Conservation (phyloP, 2,888 invertebrate genomes). For the Mythimna lalbum region DNA sequence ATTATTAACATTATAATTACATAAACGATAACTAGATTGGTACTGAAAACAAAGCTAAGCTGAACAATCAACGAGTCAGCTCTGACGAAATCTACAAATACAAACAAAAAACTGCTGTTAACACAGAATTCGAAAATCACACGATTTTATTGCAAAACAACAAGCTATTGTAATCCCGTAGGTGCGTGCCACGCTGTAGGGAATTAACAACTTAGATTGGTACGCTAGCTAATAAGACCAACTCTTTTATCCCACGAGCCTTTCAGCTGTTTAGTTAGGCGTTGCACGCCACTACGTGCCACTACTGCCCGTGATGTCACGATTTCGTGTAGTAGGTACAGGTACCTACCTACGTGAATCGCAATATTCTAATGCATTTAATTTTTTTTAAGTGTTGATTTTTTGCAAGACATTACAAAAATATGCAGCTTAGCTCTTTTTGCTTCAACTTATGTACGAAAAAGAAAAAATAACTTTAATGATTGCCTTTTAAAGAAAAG, state of each 20-base stretch:
- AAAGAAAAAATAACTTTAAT: too few relatives aligned
- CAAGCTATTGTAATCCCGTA: slow-evolving; percentile 68
- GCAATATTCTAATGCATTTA: slow-evolving; percentile 7
- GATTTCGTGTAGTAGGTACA: not conserved
- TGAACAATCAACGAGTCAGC: too few relatives aligned
- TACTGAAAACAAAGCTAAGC: too few relatives aligned
- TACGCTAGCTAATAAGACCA: slow-evolving; percentile 67
- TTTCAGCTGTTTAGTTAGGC: slow-evolving; percentile 39
- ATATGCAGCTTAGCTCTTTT: too few relatives aligned
- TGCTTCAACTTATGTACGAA: too few relatives aligned
- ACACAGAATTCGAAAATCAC: slow-evolving; percentile 36
- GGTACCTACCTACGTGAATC: not conserved
- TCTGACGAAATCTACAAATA: not conserved
- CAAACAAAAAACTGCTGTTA: slow-evolving; percentile 5
- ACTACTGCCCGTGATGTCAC: slow-evolving; percentile 20
- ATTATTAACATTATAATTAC: too few relatives aligned
- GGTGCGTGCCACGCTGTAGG: slow-evolving; percentile 69
- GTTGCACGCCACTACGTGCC: slow-evolving; percentile 39
- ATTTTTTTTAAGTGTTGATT: not conserved
- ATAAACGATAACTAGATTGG: too few relatives aligned
- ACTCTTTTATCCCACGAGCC: slow-evolving; percentile 64
- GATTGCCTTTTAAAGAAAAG: too few relatives aligned
- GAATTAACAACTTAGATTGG: slow-evolving; percentile 80
- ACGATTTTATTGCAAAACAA: slow-evolving; percentile 61
- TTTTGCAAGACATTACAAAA: too few relatives aligned